Conservation (phyloP, 2,113 vertebrate genomes). For the Leucoraja erinaceus region DNA sequence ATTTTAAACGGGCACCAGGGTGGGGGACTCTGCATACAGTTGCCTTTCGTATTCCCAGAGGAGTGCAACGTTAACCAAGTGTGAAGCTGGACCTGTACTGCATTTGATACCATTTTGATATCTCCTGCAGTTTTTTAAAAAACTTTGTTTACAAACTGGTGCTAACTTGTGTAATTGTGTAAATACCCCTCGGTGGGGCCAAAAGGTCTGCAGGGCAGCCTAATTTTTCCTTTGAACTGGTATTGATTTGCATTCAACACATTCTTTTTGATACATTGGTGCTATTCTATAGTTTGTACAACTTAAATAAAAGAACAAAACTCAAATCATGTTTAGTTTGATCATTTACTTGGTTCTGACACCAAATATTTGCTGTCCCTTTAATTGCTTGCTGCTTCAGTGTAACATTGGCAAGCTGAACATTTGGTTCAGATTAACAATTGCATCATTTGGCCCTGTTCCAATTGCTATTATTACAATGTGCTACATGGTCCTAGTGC, state of each 20-base stretch:
- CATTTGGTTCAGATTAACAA: conserved; percentile 7
- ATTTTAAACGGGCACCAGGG: neutral
- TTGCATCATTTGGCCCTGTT: neutral
- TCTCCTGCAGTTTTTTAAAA: neutral
- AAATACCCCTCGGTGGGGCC: neutral
- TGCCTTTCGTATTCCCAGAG: too few species aligned
- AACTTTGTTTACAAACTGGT: neutral
- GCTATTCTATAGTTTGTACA: neutral
- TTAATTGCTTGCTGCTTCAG: neutral
- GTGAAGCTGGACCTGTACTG: neutral
- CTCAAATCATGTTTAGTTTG: neutral
- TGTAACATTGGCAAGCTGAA: neutral
- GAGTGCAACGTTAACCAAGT: too few species aligned
- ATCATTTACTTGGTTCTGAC: neutral
- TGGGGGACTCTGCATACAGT: neutral
- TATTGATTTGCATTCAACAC: neutral
- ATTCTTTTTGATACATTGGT: conserved; percentile 6
- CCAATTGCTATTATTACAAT: neutral
- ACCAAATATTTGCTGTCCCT: too few species aligned
- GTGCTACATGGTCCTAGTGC: neutral
- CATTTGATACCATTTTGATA: neutral
- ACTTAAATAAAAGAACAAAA: neutral
- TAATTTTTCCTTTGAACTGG: neutral
- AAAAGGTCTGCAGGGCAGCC: conserved; percentile 20
- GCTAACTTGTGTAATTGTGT: neutral